Conservation (phyloP, 2,797 vertebrate genomes). For the Molossus alvarezi region DNA sequence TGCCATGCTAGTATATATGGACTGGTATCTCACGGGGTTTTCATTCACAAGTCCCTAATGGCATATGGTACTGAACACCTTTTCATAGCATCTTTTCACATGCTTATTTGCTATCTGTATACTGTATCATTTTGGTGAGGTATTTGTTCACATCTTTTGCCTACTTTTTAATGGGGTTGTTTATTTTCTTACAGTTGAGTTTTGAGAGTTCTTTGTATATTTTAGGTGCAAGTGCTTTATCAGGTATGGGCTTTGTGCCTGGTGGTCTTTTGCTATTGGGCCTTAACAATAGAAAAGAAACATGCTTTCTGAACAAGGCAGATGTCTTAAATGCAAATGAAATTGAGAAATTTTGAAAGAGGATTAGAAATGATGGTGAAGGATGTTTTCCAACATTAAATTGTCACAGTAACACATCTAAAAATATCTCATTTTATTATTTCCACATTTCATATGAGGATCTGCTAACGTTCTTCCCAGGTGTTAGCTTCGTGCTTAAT, state of each 20-base stretch:
- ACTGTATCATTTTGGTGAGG: not conserved
- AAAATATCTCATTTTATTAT: constrained; percentile 53
- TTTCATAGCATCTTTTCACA: not conserved
- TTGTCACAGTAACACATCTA: not conserved
- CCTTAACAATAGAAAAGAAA: not conserved
- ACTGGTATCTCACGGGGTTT: not conserved
- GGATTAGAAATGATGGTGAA: not conserved
- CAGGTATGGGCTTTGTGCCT: not conserved
- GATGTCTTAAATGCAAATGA: not conserved
- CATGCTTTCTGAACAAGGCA: not conserved
- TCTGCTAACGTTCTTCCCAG: not conserved
- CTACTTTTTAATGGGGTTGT: not conserved
- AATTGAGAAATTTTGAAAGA: constrained; percentile 2
- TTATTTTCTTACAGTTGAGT: not conserved
- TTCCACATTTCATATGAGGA: not conserved
- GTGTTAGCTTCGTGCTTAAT: constrained; percentile 42
- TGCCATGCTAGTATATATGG: not conserved
- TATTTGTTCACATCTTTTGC: not conserved
- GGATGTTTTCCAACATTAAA: not conserved
- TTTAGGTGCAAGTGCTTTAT: not conserved
- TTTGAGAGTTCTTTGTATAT: not conserved
- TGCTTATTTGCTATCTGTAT: not conserved
- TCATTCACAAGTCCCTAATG: not conserved
- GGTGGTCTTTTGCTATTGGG: not conserved
- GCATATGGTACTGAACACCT: not conserved